Evolutionary conservation across 2,797 vertebrate species (phyloP).

Genomic region (Synaphobranchus kaupii): DNA sequence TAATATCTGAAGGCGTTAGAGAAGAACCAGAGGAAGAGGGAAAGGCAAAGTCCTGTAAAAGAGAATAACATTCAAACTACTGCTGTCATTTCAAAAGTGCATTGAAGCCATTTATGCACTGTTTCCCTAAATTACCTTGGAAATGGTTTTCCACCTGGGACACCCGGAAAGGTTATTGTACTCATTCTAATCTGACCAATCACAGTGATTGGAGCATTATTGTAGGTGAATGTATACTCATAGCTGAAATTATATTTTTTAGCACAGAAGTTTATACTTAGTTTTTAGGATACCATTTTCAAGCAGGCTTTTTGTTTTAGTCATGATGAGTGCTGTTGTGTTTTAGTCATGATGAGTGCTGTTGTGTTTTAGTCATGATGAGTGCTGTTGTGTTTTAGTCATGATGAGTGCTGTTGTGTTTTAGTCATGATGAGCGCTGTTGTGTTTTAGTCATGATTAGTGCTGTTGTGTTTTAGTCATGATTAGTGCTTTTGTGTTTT

Average conservation of each 20-base stretch:
- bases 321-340: background rate
- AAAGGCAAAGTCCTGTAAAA: conserved; percentile 10
- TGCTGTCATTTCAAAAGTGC: background rate
- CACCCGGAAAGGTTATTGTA: conserved; percentile 38
- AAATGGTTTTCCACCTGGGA: background rate
- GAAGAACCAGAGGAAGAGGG: background rate
- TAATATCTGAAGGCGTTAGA: background rate
- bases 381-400: background rate
- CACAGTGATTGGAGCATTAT: conserved; percentile 31
- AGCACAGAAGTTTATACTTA: conserved; percentile 6
- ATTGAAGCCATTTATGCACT: background rate
- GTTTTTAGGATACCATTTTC: conserved; percentile 5
- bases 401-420: background rate
- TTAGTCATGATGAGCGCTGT: background rate
- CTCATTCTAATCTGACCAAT: conserved; percentile 53
- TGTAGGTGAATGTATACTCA: conserved; percentile 19
- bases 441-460: background rate
- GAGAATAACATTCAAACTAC: background rate
- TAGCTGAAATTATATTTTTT: conserved; percentile 30
- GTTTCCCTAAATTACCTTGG: background rate
- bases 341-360: background rate
- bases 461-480: background rate
- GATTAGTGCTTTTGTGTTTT: background rate
- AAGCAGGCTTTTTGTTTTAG: background rate
- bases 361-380: background rate